Evolutionary conservation across 2,113 vertebrate species (phyloP).

Genomic region (Tylochromis polylepis): DNA sequence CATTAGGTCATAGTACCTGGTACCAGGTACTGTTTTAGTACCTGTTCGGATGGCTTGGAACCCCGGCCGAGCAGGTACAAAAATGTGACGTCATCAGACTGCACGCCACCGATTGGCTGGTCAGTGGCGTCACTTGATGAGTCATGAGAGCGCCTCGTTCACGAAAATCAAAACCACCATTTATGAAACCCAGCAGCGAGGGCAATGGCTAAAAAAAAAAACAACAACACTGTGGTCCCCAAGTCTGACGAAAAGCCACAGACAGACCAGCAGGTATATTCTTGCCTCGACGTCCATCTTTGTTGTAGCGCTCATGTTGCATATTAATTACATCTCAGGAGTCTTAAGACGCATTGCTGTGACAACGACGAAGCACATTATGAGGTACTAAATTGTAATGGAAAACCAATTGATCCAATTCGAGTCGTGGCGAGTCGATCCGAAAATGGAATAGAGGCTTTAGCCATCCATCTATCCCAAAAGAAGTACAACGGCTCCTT

Average conservation of each 20-base stretch:
- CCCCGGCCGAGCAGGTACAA: too few relatives aligned
- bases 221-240: neutral
- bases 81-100: too few relatives aligned
- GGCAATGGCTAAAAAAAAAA: too few relatives aligned
- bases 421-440: too few relatives aligned
- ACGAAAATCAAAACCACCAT: neutral
- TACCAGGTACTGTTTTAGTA: neutral
- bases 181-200: neutral
- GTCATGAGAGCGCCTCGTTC: neutral
- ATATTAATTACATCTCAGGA: neutral
- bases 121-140: too few relatives aligned
- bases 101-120: neutral
- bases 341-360: neutral
- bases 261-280: accelerated
- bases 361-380: neutral
- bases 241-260: neutral
- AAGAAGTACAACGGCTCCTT: neutral
- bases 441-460: too few relatives aligned
- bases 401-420: neutral
- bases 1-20: neutral
- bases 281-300: neutral
- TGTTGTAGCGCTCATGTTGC: accelerated
- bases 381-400: neutral
- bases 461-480: too few relatives aligned
- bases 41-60: neutral